Percentiles rank a stretch among this genome's conserved stretches.
Evolutionary conservation across 2,797 vertebrate species (phyloP).

Genomic region (Phaenicophaeus curvirostris): DNA sequence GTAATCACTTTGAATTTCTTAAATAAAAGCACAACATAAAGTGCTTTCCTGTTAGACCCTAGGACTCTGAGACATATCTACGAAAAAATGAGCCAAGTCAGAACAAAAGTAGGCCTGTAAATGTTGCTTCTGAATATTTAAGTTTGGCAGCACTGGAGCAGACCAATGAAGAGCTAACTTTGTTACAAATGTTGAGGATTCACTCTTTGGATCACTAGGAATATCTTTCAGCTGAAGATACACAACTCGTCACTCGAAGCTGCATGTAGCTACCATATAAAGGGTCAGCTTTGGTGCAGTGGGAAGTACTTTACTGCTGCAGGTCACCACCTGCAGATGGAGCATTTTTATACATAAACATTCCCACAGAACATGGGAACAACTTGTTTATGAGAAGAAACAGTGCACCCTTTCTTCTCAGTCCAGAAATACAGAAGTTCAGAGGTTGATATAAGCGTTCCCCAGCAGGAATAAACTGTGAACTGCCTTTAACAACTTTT

Average conservation of each 20-base stretch:
- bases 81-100: neutral
- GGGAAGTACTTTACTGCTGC: conserved; percentile 23
- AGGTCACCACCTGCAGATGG: conserved; percentile 56
- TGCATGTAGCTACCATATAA: neutral
- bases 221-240: neutral
- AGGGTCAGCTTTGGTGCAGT: neutral
- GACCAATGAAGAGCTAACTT: neutral
- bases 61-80: neutral
- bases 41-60: neutral
- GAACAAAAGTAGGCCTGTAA: neutral
- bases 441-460: conserved; percentile 51
- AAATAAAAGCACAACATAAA: neutral
- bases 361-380: conserved; percentile 64
- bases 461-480: conserved; percentile 42
- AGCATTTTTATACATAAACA: conserved; percentile 25
- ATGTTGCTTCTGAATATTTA: neutral
- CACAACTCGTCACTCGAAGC: neutral
- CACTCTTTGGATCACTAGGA: neutral
- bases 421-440: conserved; percentile 47
- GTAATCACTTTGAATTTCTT: neutral
- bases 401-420: conserved; percentile 49
- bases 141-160: neutral
- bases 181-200: neutral
- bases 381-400: conserved; percentile 63
- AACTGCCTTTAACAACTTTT: neutral